These are phyloP conservation scores for Lipophrys pholis DNA, from an alignment of 2,113 vertebrate species.

Conservation along the genomic window DNA sequence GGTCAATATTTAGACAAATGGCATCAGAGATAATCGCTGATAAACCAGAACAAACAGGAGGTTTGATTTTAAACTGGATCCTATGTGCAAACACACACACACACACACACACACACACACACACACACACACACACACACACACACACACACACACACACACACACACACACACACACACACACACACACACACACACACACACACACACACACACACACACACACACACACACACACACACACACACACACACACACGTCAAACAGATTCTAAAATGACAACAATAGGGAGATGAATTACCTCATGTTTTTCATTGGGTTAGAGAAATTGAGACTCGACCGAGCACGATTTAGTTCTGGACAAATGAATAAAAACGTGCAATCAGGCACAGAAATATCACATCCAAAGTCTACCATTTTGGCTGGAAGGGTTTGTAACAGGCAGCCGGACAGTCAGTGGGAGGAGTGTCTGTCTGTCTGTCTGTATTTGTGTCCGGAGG, in stretches of 20 bases:
- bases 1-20: constrained; percentile 67
- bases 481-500: constrained; percentile 29
- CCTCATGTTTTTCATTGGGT: too few species aligned
- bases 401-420: constrained; percentile 29
- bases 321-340: too few species aligned
- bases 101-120: constrained; percentile 15
- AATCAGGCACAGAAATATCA: neutral
- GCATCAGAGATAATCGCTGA: constrained; percentile 53
- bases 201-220: neutral
- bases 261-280: neutral
- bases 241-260: constrained; percentile 13
- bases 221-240: constrained; percentile 3
- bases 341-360: too few species aligned
- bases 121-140: neutral
- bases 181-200: constrained; percentile 9
- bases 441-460: constrained; percentile 41
- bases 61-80: constrained; percentile 56
- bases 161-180: constrained; percentile 11
- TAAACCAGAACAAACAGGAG: constrained; percentile 53
- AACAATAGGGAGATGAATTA: too few species aligned
- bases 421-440: constrained; percentile 37
- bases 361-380: too few species aligned
- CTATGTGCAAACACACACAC: constrained; percentile 21
- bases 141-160: neutral
- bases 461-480: constrained; percentile 6